These are phyloP conservation scores for Trinorchestia longiramus DNA, from an alignment of 1,140 invertebrate species.

Conservation along the genomic window DNA sequence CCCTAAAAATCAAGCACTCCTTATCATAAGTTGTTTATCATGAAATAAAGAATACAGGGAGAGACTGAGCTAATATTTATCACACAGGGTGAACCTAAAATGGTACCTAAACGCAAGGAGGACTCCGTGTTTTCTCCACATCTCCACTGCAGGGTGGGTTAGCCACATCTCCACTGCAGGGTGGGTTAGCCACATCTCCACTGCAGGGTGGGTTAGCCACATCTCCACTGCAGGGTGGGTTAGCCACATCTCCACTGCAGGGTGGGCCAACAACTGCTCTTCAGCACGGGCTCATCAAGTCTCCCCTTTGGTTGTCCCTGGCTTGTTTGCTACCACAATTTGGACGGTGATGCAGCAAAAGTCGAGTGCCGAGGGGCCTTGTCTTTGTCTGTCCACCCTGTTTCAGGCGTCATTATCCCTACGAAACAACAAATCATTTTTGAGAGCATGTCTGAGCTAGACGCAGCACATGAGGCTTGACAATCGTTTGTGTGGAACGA, in stretches of 20 bases:
- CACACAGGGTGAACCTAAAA: no score
- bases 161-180: neutral
- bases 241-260: neutral
- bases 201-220: neutral
- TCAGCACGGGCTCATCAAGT: neutral
- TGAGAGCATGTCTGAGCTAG: neutral
- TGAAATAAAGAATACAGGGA: no score
- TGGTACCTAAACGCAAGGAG: neutral
- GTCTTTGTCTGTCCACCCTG: neutral
- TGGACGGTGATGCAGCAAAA: slow-evolving; percentile 46
- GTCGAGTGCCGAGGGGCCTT: slow-evolving; percentile 24
- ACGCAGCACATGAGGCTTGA: neutral
- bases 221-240: neutral
- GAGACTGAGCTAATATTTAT: no score
- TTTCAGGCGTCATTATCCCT: neutral
- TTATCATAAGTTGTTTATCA: no score
- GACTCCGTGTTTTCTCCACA: neutral
- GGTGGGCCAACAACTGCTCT: neutral
- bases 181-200: neutral
- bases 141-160: neutral
- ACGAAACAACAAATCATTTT: neutral
- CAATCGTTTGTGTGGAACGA: neutral
- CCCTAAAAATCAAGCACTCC: no score
- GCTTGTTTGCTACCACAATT: slow-evolving; percentile 25
- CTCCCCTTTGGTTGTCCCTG: neutral